Evolutionary conservation across 2,888 invertebrate species (phyloP), one percentile per base, ranked within the genome.

Genomic region (Patella ulyssiponensis): DNA sequence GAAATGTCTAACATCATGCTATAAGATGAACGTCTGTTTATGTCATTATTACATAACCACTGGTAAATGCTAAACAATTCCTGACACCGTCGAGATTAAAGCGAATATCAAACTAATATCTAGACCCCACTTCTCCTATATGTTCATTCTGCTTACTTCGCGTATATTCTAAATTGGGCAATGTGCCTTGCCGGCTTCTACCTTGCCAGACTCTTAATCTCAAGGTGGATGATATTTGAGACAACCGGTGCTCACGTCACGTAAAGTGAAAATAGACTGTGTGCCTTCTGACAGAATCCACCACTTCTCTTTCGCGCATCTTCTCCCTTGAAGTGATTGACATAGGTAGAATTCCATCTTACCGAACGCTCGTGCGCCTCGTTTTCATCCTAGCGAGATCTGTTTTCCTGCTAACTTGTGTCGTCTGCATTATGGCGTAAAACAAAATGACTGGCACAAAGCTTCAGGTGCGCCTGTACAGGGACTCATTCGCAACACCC

Each of bases 401-500:
- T 64, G 64, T 64, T 20, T 64, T 23, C 64, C 64, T 23, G 71
- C 23, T 53, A 27, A 51, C 64, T 44, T 53, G 33, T 75, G 71
- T 52, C 52, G 51, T 33, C 33, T 69, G 71, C 54, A 52, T 73
- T 72, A 73, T 76, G 76, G 73, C 72, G 71, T 71, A 74, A 52
- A 51, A 51, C 58, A 81, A 74, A 54, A 82, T 82, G 82, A 73
- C 78, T 20, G 82, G 82, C 71, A 77, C 81, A 72, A 54, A 88
- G 79, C 85, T 88, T 73, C 85, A 87, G 81, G 89, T 91, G 76
- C 88, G 87, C 77, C 86, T 92, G 75, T 87, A 85, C 81, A 84
- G 92, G 82, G 92, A 92, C 86, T 89, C 88, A 82, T 87, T 91
- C 83, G 85, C 85, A 77, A 91, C 90, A 77, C 90, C 91, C 73